Evolutionary conservation across 2,113 vertebrate genomes (phyloP).

Genomic region (Sphaerodactylus townsendi): DNA sequence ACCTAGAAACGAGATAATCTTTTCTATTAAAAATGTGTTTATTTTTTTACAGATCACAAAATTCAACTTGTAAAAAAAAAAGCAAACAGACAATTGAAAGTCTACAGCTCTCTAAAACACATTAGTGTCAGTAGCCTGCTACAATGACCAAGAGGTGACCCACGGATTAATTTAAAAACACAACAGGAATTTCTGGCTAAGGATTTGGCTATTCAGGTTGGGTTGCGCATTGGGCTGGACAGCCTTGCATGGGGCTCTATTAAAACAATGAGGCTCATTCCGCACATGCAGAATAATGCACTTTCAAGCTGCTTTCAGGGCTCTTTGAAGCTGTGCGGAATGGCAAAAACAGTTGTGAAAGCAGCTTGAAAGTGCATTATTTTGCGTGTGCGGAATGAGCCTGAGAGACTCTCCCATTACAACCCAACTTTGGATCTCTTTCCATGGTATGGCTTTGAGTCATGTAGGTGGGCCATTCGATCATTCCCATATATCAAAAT

Average conservation of each 20-base stretch:
- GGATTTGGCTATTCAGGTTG: neutral
- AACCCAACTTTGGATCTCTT: neutral
- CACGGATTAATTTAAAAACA: neutral
- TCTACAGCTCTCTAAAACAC: fast-evolving
- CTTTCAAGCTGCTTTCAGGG: too few species aligned
- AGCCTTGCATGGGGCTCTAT: neutral
- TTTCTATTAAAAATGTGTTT: neutral
- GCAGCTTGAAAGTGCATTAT: too few species aligned
- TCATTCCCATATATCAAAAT: neutral
- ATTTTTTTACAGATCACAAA: neutral
- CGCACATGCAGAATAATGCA: too few species aligned
- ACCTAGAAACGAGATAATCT: neutral
- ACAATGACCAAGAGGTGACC: neutral
- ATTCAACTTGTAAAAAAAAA: neutral
- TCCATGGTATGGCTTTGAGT: too few species aligned
- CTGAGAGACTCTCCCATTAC: neutral
- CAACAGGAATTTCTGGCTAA: neutral
- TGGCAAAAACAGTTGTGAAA: too few species aligned
- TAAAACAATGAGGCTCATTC: neutral
- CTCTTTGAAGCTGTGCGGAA: too few species aligned
- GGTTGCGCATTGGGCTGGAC: neutral
- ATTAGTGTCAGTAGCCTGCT: neutral
- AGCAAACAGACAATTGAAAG: neutral
- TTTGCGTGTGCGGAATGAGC: too few species aligned
- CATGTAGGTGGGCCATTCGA: too few species aligned